phyloP scores from a whole-genome alignment of 1,140 invertebrate species.

The Hycleus cichorii region DNA sequence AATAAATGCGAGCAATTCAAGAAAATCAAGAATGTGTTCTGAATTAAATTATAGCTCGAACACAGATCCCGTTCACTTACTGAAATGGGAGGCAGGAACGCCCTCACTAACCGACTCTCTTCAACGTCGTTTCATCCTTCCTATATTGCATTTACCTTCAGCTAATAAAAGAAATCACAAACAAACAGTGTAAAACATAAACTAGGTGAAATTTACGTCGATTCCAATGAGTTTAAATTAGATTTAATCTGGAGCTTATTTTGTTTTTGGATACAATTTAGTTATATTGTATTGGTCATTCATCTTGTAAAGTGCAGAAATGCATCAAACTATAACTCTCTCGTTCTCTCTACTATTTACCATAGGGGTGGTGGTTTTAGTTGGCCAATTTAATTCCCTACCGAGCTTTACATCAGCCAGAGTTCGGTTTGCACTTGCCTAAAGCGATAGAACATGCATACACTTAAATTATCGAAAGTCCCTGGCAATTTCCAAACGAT shows the following conservation, averaged over 20 bases:
- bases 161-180: no score
- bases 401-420: constrained; percentile 34
- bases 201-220: no score
- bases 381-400: constrained; percentile 37
- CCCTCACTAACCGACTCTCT: no score
- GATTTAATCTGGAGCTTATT: no score
- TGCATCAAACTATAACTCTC: not conserved
- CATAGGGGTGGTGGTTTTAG: constrained; percentile 23
- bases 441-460: constrained; percentile 37
- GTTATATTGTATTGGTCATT: no score
- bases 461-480: constrained; percentile 38
- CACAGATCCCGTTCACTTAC: not conserved
- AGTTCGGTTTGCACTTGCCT: constrained; percentile 35
- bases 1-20: constrained; percentile 20
- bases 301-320: no score
- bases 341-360: constrained; percentile 17
- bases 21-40: constrained; percentile 20
- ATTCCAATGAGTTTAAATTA: no score
- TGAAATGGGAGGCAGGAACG: no score
- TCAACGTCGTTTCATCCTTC: no score
- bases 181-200: no score
- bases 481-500: constrained; percentile 32
- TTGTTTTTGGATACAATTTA: no score
- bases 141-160: no score
- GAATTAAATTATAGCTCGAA: constrained; percentile 19